Base-by-base conservation (phyloP, 1,140 invertebrate genomes). In the Acromyrmex charruanus region DNA sequence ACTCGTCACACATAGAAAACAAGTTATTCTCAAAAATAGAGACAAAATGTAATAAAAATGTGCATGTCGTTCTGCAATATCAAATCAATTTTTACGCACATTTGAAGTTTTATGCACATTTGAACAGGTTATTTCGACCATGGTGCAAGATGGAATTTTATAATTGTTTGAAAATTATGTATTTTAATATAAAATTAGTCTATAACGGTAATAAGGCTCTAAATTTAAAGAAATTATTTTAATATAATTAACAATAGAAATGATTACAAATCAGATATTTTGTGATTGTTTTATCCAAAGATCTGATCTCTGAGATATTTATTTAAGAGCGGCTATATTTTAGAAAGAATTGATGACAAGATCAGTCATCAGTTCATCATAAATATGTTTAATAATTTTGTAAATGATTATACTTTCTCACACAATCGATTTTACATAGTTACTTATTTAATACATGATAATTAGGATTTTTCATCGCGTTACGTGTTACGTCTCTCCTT, bases 391-490 rank as follows among this genome's bases (percentile, higher is more conserved):
- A 31, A 79, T 31, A 39, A 35, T 68, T 55, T 53, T 44, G 9
- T 44, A 12, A 44, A 9, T 51, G 63, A 49, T 18, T 9, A n/a
- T 59, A 59, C 18, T 74, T 74, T 63, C 28, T 63, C n/a, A 9
- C 69, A 72, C 39, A 74, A 74, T 82, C 18, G 28, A 12, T 21
- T 21, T 28, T 59, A 49, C 12, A 25, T 21, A 68, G 14, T n/a
- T 74, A 74, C 12, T 7, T 49, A 28, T 63, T 72, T 35, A 35
- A 49, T 51, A 84, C 16, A n/a, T 74, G 25, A 51, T 61, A 84
- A 74, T 84, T 61, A 61, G 25, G 6, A 4, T 75, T 61, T 74
- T 84, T 81, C 21, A 3, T 51, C 35, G 58, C 16, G 18, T 74
- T 84, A 63, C 55, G 68, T 14, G 28, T 4, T 31, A 72, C 25